Base-by-base conservation (phyloP, 2,888 invertebrate genomes). In the Drosophila melanosoma region DNA sequence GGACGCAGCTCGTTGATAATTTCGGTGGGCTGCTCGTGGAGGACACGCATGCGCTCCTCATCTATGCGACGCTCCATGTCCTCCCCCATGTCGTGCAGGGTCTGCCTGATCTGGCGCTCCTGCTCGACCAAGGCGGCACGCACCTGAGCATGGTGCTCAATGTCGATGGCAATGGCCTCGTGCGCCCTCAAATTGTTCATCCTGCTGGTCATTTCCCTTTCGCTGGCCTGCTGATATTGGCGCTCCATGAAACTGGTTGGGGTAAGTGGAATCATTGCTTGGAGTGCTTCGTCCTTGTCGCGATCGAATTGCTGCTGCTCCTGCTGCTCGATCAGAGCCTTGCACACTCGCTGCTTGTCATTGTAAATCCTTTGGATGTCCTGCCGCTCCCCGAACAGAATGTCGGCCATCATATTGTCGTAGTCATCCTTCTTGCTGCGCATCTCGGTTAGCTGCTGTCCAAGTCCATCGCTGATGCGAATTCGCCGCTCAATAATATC, bases 241-340 rank as follows among this genome's bases (percentile, higher is more conserved):
- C 83, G 87, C 63, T 83, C 69, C 59, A 89, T 87, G 40, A 83
- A 83, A 62, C 76, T 75, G 53, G 79, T 87, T 20, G 59, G 48
- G 11, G 79, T 87, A 33, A 26, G 42, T 11, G 59, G 32, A 5
- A 52, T 40, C 7, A 53, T n/a, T 0, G 64, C 63, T 2, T 12
- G 33, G 12, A 75, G 52, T 1, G 33, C 48, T 12, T 65, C 62
- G 26, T 66, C 64, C 56, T 76, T 63, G 0, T 68, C 69, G 7
- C 60, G 63, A 51, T 65, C 73, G 60, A 75, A 62, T 42, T 72
- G 42, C 36, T 84, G 71, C 64, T 87, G 85, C 23, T 67, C 20
- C 23, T 64, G 73, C 58, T 79, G 80, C 10, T 57, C 57, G 15
- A 74, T 75, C 35, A 90, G 57, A 60, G 90, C 69, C n/a, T 68